A percentile compares a stretch with the other conserved stretches of the same genome.
Evolutionary conservation across 2,797 vertebrate species (phyloP).

Genomic region (Arremon brunneinucha): DNA sequence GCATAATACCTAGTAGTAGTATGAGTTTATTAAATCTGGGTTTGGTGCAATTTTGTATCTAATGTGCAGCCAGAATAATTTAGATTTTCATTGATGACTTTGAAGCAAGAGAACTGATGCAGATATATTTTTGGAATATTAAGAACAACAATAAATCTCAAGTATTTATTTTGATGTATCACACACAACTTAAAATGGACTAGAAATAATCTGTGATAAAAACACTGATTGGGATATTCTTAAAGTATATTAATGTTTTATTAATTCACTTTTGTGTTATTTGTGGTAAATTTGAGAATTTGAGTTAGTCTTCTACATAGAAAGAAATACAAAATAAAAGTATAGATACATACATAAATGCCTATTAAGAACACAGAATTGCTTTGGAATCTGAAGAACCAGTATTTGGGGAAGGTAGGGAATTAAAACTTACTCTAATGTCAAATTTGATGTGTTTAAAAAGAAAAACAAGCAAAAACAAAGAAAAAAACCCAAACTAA

Average conservation of each 20-base stretch:
- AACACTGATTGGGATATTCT: neutral
- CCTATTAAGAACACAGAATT: neutral
- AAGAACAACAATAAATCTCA: neutral
- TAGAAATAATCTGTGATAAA: neutral
- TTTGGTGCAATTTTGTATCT: conserved; percentile 25
- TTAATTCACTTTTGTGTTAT: neutral
- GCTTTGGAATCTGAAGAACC: neutral
- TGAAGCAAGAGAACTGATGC: neutral
- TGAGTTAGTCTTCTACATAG: neutral
- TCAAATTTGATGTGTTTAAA: neutral
- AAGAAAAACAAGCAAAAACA: neutral
- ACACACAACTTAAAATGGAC: neutral
- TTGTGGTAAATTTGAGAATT: neutral
- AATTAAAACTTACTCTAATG: neutral
- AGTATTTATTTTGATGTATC: neutral
- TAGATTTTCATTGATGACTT: neutral
- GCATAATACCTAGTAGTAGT: neutral
- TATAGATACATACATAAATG: neutral
- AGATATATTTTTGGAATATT: neutral
- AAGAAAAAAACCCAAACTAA: neutral
- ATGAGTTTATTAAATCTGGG: neutral
- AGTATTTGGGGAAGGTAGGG: neutral
- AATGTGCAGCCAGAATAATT: neutral
- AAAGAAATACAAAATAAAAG: neutral
- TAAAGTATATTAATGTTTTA: neutral